These are phyloP conservation scores for Drosophila demipolita DNA, from an alignment of 2,888 invertebrate species.

Conservation along the genomic window DNA sequence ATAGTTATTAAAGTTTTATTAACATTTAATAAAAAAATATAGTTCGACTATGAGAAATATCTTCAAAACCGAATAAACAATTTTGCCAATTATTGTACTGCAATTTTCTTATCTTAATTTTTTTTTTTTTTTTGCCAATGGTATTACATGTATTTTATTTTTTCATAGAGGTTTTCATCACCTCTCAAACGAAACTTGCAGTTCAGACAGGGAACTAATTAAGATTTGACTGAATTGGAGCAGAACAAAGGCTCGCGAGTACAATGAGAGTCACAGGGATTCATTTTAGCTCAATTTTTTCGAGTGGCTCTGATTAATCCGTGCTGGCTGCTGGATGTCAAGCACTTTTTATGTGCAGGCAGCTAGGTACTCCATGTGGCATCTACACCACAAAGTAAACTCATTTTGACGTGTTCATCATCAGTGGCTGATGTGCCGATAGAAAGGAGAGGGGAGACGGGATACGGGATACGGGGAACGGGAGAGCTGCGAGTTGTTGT, in stretches of 20 bases:
- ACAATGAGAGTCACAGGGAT: background rate
- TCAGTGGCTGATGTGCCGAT: conserved; percentile 22
- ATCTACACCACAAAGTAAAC: conserved; percentile 69
- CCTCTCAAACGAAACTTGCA: background rate
- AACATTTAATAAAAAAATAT: background rate
- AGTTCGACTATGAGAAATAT: background rate
- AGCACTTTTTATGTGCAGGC: conserved; percentile 18
- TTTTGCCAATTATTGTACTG: no score
- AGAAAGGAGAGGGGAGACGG: background rate
- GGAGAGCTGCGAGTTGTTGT: conserved; percentile 21
- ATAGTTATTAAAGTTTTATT: background rate
- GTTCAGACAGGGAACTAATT: conserved; percentile 5
- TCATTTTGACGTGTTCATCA: conserved; percentile 67
- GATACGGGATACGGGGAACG: background rate
- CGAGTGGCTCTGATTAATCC: conserved; percentile 36
- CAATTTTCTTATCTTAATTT: background rate
- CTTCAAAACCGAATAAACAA: background rate
- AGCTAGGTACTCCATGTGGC: conserved; percentile 35
- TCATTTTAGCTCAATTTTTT: background rate
- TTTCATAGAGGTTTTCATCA: background rate
- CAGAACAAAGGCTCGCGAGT: conserved; percentile 2
- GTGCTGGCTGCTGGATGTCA: conserved; percentile 37
- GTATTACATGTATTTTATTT: background rate
- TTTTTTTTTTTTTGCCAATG: no score
- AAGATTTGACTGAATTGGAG: conserved; percentile 3